Evolutionary conservation across 1,140 invertebrate genomes (phyloP), one percentile per base, ranked within the genome.

Genomic region (Drosophila bocki): DNA sequence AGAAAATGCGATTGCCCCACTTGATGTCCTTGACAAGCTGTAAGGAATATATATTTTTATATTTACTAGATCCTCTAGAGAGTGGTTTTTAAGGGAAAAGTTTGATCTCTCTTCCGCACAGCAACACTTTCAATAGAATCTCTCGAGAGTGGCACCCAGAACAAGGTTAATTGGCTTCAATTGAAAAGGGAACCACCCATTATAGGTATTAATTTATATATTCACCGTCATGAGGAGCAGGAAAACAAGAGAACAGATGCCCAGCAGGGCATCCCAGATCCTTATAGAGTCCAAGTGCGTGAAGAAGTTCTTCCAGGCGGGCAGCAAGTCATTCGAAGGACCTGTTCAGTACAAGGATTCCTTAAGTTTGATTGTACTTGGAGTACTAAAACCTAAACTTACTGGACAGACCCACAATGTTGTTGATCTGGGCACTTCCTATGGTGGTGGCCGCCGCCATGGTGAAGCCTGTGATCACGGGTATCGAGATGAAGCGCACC

Each of bases 391-490:
- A 5, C 12, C 7, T 1, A 0, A 42, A 77, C 95, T 84, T 59
- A 88, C 84, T 84, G 35, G 94, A 26, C n/a, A 97, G 93, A 0
- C 97, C 97, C 48, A 97, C 94, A 4, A 97, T 92, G 11, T 95
- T 94, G 90, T 97, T 98, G 3, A 98, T 93, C 93, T 99, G 98
- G 0, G 96, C 95, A 71, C 95, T 95, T 7, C 95, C 96, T 82
- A 98, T 98, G 41, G 97, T 97, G 37, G 98, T 93, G 19, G 97
- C 97, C 1, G 97, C 98, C 0, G 97, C 97, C 41, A 96, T 96
- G 0, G 97, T 98, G 80, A 99, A 99, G 7, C 97, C 97, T 64
- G 95, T 96, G 63, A 98, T 98, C 1, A 98, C 97, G 11, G 98
- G 97, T 76, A 96, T 94, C 1, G 97, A 98, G 80, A 99, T 98